Evolutionary conservation across 1,140 invertebrate genomes (phyloP), one percentile per base, ranked within the genome.

Genomic region (Coptotermes formosanus): DNA sequence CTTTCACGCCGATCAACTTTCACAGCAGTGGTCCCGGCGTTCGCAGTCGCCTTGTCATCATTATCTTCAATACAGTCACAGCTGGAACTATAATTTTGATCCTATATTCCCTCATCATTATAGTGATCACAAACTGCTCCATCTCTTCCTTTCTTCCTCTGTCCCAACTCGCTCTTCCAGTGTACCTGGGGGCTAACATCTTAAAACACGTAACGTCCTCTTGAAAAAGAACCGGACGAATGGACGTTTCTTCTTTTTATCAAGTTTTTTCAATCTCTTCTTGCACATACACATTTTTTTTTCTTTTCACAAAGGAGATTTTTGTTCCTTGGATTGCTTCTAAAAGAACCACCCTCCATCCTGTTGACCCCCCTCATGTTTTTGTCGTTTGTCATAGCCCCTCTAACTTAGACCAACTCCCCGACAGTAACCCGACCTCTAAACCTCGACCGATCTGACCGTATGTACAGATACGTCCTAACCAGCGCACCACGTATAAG

Each of bases 291-390:
- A 23, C 21, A 75, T 16, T 75, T 75, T 75, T 69, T 69, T 55
- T 21, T 4, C n/a, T n/a, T 75, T 14, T 25, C 2, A 14, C 14
- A 19, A 25, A 11, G n/a, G 64, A 75, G 9, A 75, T 75, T 75
- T 75, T 30, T 75, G 64, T 75, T 75, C 64, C 64, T 75, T 16
- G 64, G 64, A 75, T 75, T 75, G 64, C n/a, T 25, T 75, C n/a
- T 75, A 75, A 12, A 55, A 55, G 19, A 30, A 75, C 64, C n/a
- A 75, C 64, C 64, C 25, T 30, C 4, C 25, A 3, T 75, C 64
- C 64, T 75, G 64, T 75, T 30, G 25, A 9, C 64, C 25, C 59
- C 55, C 16, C 64, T n/a, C 64, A 75, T 75, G 64, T 75, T 75
- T 75, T 75, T 75, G 64, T 75, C 25, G 64, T 75, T 75, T 75